A percentile compares a stretch with the other conserved stretches of the same genome.
These are phyloP conservation scores for Tragelaphus imberbis DNA, from an alignment of 2,113 vertebrate genomes.

Conservation along the genomic window DNA sequence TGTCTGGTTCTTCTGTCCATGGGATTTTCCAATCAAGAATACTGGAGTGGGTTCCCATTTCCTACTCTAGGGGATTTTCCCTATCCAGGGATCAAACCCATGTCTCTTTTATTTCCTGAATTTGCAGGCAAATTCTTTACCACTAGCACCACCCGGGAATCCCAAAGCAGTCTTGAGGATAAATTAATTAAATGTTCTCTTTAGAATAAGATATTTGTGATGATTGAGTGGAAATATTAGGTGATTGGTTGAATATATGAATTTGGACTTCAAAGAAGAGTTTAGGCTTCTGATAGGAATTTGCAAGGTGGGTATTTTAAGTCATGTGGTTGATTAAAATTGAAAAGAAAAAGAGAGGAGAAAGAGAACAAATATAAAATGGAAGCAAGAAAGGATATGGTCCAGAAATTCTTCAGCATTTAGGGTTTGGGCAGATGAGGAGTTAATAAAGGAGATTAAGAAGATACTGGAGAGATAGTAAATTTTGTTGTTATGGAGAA, in stretches of 20 bases:
- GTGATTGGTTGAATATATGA: not conserved
- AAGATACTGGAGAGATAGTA: not conserved
- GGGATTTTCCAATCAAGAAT: not conserved
- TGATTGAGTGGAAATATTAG: not conserved
- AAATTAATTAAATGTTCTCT: not conserved
- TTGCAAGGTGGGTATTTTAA: not conserved
- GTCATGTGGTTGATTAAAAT: not conserved
- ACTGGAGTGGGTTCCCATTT: not conserved
- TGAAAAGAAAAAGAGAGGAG: not conserved
- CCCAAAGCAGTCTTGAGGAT: not conserved
- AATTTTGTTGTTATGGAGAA: not conserved
- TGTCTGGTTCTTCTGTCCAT: not conserved
- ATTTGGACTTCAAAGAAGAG: not conserved
- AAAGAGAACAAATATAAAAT: not conserved
- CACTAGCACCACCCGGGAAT: not conserved
- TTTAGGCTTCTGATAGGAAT: not conserved
- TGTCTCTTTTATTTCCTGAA: not conserved
- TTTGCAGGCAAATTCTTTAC: not conserved
- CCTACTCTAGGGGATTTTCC: not conserved
- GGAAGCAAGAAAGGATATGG: not conserved
- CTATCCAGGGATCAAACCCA: not conserved
- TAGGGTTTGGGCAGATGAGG: not conserved
- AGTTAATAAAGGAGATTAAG: not conserved
- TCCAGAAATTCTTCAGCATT: not conserved
- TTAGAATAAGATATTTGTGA: not conserved